Conservation (phyloP, 53 echinoderm and acorn worm species). For the Holothuria scabra region DNA sequence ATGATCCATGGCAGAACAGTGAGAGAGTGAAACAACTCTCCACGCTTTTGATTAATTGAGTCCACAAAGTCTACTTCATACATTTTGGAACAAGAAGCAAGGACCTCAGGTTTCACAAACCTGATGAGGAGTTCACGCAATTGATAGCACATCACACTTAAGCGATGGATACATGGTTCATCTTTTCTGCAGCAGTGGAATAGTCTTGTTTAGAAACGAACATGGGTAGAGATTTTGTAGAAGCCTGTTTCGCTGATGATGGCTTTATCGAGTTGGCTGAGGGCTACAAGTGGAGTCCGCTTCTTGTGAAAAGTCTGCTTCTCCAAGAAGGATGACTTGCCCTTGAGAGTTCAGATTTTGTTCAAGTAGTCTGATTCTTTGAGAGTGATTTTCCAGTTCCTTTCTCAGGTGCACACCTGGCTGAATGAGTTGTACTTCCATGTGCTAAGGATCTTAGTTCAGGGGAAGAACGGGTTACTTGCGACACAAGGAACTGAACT, state of each 20-base stretch:
- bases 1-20: conserved; percentile 43
- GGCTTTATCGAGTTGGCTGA: conserved; percentile 32
- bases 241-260: background rate
- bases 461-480: background rate
- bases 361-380: too few species aligned
- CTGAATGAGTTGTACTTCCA: conserved; percentile 6
- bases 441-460: background rate
- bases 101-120: conserved; percentile 56
- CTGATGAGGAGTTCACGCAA: conserved; percentile 33
- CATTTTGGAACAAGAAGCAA: conserved; percentile 25
- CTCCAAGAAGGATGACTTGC: background rate
- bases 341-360: too few species aligned
- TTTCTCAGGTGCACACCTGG: too few species aligned
- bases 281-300: background rate
- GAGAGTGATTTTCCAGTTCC: too few species aligned
- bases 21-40: conserved; percentile 42
- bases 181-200: conserved; percentile 53
- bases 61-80: conserved; percentile 46
- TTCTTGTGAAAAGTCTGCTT: background rate
- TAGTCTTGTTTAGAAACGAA: conserved; percentile 30
- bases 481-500: background rate
- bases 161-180: conserved; percentile 49
- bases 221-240: conserved; percentile 14
- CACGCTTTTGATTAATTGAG: conserved; percentile 50
- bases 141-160: conserved; percentile 56